phyloP scores from a whole-genome alignment of 2,797 vertebrate genomes.

The Artibeus jamaicensis region DNA sequence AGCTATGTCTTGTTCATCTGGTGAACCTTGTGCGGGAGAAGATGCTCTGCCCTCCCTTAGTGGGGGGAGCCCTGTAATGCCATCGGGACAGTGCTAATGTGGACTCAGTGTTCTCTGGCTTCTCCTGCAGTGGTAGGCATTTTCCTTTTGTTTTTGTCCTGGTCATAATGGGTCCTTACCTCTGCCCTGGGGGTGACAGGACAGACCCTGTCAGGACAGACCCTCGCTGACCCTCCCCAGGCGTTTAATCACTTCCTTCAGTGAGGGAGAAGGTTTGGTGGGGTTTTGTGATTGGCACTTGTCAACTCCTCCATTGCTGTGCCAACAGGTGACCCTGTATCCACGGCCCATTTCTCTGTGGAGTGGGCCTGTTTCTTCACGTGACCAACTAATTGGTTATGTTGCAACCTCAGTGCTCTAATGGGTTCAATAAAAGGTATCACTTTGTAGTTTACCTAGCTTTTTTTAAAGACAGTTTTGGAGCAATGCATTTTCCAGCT shows the following conservation, averaged over 20 bases:
- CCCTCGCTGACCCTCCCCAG: background rate
- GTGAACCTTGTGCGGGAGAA: background rate
- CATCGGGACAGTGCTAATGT: too few species aligned
- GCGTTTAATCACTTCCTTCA: background rate
- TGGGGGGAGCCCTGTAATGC: background rate
- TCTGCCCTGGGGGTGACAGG: background rate
- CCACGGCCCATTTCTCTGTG: fast-evolving
- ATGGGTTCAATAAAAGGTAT: background rate
- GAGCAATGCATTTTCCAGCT: background rate
- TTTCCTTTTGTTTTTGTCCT: background rate
- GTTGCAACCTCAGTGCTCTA: background rate
- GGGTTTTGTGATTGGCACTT: background rate
- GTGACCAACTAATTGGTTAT: background rate
- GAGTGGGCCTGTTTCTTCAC: background rate
- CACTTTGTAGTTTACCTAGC: background rate
- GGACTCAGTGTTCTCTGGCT: background rate
- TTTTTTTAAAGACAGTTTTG: background rate
- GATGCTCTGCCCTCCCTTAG: fast-evolving
- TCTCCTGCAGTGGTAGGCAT: background rate
- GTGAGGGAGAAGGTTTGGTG: background rate
- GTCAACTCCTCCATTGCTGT: too few species aligned
- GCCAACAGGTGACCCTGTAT: too few species aligned
- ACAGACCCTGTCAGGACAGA: too few species aligned
- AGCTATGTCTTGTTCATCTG: background rate
- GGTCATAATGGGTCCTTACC: background rate